Percentiles rank a stretch among this genome's conserved stretches.
Evolutionary conservation across 2,888 invertebrate species (phyloP).

Genomic region (Norana najaformis): DNA sequence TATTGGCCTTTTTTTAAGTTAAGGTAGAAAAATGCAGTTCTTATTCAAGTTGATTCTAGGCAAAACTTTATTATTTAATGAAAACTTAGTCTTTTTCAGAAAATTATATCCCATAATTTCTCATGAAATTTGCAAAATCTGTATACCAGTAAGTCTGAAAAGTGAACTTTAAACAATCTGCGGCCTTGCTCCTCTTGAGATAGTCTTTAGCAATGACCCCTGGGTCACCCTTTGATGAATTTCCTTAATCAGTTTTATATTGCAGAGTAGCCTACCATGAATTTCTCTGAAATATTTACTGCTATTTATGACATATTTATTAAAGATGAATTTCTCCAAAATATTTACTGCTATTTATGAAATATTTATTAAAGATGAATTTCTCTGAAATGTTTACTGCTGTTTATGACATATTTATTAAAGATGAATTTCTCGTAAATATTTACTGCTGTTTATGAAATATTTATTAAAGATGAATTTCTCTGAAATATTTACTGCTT

Average conservation of each 20-base stretch:
- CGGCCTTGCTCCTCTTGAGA: too few relatives aligned
- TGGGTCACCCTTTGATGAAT: background rate
- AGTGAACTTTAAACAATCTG: too few relatives aligned
- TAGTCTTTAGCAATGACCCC: too few relatives aligned
- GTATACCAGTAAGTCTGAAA: too few relatives aligned
- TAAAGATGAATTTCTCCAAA: constrained; percentile 53
- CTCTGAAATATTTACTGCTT: constrained; percentile 36
- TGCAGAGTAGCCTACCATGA: too few relatives aligned
- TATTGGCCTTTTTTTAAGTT: too few relatives aligned
- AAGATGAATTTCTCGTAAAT: constrained; percentile 57
- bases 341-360: background rate
- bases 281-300: background rate
- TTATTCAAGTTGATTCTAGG: too few relatives aligned
- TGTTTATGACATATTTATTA: constrained; percentile 26
- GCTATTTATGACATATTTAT: background rate
- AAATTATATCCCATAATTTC: too few relatives aligned
- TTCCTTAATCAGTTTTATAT: background rate
- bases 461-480: constrained; percentile 51
- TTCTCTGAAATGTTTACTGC: constrained; percentile 41
- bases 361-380: constrained; percentile 51
- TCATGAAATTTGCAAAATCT: too few relatives aligned
- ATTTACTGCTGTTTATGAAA: background rate
- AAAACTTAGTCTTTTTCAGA: too few relatives aligned
- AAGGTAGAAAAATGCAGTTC: too few relatives aligned
- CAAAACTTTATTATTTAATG: too few relatives aligned